These are phyloP conservation scores for Dichetophora obliterata DNA, from an alignment of 2,888 invertebrate species.

Conservation along the genomic window DNA sequence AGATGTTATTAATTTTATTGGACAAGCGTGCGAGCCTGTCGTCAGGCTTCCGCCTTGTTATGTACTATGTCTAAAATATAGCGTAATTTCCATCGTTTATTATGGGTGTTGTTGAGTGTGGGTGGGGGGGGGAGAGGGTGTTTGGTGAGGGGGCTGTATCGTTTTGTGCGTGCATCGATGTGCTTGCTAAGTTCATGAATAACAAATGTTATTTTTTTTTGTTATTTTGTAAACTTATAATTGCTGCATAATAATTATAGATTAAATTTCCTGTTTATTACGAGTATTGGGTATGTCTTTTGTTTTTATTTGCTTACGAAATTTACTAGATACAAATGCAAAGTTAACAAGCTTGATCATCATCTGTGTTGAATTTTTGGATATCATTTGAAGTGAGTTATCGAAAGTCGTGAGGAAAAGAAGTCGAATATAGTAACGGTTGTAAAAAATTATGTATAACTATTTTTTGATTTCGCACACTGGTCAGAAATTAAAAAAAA, in stretches of 20 bases:
- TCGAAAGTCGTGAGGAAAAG: too few species aligned
- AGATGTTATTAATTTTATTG: slow-evolving; percentile 44
- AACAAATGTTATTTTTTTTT: slow-evolving; percentile 5
- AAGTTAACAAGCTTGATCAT: too few species aligned
- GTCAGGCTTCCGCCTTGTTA: slow-evolving; percentile 18
- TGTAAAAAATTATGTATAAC: too few species aligned
- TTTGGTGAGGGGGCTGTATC: neutral
- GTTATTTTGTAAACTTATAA: slow-evolving; percentile 11
- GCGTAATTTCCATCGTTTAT: neutral
- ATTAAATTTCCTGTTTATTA: slow-evolving; percentile 21
- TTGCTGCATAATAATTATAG: slow-evolving; percentile 36
- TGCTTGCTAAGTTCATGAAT: neutral
- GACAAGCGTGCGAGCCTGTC: slow-evolving; percentile 35
- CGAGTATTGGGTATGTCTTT: slow-evolving; percentile 17
- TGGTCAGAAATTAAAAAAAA: too few species aligned
- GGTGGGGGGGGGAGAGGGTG: too few species aligned
- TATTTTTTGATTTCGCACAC: too few species aligned
- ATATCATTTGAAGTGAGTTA: too few species aligned
- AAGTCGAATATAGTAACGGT: too few species aligned
- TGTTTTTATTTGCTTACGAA: neutral
- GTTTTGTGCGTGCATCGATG: neutral
- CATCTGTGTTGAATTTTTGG: too few species aligned
- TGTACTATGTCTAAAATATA: too few species aligned
- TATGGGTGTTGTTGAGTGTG: neutral
- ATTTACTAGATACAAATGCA: too few species aligned